Evolutionary conservation across 1,140 invertebrate genomes (phyloP).

Genomic region (Drosophila baimaii): DNA sequence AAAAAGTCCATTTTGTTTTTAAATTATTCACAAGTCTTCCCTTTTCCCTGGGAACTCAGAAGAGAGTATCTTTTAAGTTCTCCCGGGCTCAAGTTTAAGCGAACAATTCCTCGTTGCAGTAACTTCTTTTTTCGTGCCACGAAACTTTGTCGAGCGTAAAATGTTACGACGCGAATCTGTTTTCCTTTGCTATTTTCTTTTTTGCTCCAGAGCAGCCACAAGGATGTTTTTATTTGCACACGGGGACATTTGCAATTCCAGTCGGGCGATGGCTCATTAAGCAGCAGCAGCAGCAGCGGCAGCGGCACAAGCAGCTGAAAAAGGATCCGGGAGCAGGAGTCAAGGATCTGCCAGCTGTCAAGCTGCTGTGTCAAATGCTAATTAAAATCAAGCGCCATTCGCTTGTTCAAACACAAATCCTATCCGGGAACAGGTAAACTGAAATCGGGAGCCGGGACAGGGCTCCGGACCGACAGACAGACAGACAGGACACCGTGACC

Average conservation of each 20-base stretch:
- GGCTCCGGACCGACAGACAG: no score
- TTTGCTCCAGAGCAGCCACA: slow-evolving; percentile 31
- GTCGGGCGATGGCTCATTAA: slow-evolving; percentile 70
- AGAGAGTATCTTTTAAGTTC: not conserved
- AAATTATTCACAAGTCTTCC: not conserved
- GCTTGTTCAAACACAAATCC: slow-evolving; percentile 74
- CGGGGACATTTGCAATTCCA: slow-evolving; percentile 71
- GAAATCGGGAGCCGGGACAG: slow-evolving; percentile 53
- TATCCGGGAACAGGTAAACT: slow-evolving; percentile 58
- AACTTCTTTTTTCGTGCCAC: slow-evolving; percentile 24
- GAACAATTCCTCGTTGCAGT: slow-evolving; percentile 6
- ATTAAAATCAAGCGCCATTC: slow-evolving; percentile 81
- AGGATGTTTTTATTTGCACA: slow-evolving; percentile 76
- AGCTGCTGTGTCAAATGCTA: slow-evolving; percentile 82
- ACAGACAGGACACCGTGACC: slow-evolving; percentile 29
- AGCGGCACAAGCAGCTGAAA: slow-evolving; percentile 12
- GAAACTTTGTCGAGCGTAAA: slow-evolving; percentile 69
- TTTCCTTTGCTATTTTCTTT: slow-evolving; percentile 11
- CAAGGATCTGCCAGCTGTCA: slow-evolving; percentile 56
- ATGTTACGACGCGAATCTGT: slow-evolving; percentile 49
- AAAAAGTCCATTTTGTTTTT: not conserved
- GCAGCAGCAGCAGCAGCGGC: slow-evolving; percentile 28
- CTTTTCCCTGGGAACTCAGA: not conserved
- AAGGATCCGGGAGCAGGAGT: slow-evolving; percentile 20
- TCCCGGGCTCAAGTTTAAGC: not conserved